These are phyloP conservation scores for Tetramorium parvispinum DNA, from an alignment of 1,140 invertebrate genomes.

Conservation along the genomic window DNA sequence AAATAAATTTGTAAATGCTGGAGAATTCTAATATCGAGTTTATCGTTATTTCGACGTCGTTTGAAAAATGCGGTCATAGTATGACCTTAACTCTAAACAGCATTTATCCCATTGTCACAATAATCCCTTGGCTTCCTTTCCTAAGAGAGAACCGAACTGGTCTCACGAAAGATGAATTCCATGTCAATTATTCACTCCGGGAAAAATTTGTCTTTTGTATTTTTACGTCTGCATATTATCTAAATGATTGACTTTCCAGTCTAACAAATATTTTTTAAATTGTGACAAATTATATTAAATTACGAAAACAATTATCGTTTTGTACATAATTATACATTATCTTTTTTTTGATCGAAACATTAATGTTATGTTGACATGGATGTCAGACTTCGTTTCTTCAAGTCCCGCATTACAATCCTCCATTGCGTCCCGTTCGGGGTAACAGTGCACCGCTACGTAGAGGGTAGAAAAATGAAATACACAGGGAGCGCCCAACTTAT, in stretches of 20 bases:
- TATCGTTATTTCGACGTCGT: not conserved
- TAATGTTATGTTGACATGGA: not conserved
- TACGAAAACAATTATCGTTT: not conserved
- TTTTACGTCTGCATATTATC: not conserved
- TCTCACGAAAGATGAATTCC: not conserved
- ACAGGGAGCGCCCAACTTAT: constrained; percentile 63
- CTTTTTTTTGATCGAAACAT: not conserved
- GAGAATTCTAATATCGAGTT: not conserved
- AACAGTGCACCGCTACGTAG: constrained; percentile 51
- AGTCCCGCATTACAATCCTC: not conserved
- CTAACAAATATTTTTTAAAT: not conserved
- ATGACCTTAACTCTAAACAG: not conserved
- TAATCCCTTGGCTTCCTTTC: constrained; percentile 37
- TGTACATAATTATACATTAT: not conserved
- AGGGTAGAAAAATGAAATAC: constrained; percentile 58
- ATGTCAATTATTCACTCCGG: not conserved
- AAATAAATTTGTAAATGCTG: not conserved
- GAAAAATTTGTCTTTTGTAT: not conserved
- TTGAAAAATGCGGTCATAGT: not conserved
- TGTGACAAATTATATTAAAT: not conserved
- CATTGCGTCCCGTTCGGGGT: not conserved
- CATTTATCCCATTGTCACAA: constrained; percentile 13
- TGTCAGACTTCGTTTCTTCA: constrained; percentile 17
- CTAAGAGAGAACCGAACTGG: constrained; percentile 22
- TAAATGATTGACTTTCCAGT: not conserved